Conservation (phyloP, 2,888 invertebrate species). For the Boloria euphrosyne region DNA sequence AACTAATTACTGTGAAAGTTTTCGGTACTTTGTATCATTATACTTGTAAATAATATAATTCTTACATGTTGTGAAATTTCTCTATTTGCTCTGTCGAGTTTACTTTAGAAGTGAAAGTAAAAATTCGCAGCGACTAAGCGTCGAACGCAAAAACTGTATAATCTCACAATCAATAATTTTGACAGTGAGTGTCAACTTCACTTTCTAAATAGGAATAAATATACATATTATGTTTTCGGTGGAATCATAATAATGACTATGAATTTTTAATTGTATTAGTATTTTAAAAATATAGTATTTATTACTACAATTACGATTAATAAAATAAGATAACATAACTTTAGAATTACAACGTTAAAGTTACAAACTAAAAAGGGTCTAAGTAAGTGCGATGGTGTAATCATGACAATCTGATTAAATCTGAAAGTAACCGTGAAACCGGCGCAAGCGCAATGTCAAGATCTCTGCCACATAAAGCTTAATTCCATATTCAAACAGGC, state of each 20-base stretch:
- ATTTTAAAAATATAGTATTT: too few species aligned
- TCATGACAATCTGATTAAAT: constrained; percentile 29
- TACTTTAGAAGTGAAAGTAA: constrained; percentile 54
- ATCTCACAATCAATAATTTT: constrained; percentile 34
- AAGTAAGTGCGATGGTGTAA: constrained; percentile 2
- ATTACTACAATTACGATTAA: too few species aligned
- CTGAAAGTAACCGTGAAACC: constrained; percentile 55
- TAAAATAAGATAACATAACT: too few species aligned
- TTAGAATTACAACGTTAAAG: too few species aligned
- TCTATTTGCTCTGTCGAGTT: constrained; percentile 30
- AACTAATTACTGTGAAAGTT: background rate
- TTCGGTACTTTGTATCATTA: background rate
- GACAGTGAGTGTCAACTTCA: constrained; percentile 35
- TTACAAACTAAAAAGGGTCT: too few species aligned
- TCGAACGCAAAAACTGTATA: constrained; percentile 36
- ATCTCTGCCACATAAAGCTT: constrained; percentile 66
- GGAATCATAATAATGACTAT: background rate
- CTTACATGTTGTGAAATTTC: constrained; percentile 1
- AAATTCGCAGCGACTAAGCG: constrained; percentile 28
- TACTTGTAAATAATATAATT: background rate
- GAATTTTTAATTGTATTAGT: too few species aligned
- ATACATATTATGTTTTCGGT: background rate
- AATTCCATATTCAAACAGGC: constrained; percentile 70
- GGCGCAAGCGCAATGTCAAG: constrained; percentile 72
- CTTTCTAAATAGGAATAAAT: constrained; percentile 33